A percentile compares a stretch with the other conserved stretches of the same genome.
Conservation (phyloP, 2,888 invertebrate genomes). For the Salpingus planirostris region DNA sequence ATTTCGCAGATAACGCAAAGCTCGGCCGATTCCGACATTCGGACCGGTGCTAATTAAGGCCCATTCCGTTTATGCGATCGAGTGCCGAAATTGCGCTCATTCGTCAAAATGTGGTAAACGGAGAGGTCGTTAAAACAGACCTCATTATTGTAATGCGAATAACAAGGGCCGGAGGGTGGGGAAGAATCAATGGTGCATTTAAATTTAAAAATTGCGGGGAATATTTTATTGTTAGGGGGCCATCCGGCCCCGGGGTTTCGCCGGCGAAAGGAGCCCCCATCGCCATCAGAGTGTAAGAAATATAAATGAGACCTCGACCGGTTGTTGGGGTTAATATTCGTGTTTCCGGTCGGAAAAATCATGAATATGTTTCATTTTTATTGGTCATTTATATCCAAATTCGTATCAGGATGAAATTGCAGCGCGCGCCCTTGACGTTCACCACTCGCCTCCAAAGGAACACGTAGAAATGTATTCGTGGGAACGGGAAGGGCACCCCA, state of each 20-base stretch:
- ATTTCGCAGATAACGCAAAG: constrained; percentile 18
- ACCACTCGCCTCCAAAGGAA: constrained; percentile 22
- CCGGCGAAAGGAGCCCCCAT: too few relatives aligned
- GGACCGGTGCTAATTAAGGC: constrained; percentile 9
- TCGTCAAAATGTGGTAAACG: too few relatives aligned
- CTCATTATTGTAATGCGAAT: too few relatives aligned
- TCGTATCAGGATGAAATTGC: constrained; percentile 35
- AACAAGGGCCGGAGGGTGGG: too few relatives aligned
- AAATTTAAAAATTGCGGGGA: too few relatives aligned
- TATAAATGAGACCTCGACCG: constrained; percentile 25
- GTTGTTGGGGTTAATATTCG: constrained; percentile 35
- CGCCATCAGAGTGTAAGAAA: constrained; percentile 33
- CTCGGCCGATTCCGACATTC: constrained; percentile 11
- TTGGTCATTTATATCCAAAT: constrained; percentile 42
- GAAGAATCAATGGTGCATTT: too few relatives aligned
- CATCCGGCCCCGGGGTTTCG: too few relatives aligned
- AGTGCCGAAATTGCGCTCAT: too few relatives aligned
- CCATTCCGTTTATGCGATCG: background rate
- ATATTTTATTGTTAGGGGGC: too few relatives aligned
- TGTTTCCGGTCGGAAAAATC: constrained; percentile 41
- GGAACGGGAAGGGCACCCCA: too few relatives aligned
- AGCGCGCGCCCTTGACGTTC: constrained; percentile 16
- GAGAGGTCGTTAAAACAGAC: too few relatives aligned
- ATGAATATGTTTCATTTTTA: constrained; percentile 46
- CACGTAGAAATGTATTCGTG: constrained; percentile 29